Evolutionary conservation across 2,113 vertebrate genomes (phyloP).

Genomic region (Deroptyus accipitrinus): DNA sequence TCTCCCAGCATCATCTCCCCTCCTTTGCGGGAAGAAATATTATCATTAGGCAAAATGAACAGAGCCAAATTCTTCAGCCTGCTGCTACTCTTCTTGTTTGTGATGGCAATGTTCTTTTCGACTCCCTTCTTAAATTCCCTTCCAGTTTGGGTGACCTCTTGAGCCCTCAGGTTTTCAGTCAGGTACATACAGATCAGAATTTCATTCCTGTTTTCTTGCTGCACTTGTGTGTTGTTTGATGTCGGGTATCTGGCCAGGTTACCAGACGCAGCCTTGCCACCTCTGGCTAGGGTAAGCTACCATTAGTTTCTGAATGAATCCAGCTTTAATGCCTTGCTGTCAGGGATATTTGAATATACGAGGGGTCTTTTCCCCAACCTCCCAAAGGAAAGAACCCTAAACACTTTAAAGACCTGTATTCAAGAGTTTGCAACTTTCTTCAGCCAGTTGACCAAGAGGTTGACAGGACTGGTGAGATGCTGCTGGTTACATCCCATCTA

Average conservation of each 20-base stretch:
- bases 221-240: neutral
- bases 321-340: neutral
- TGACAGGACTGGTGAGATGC: neutral
- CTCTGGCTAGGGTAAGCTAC: neutral
- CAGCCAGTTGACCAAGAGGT: neutral
- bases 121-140: neutral
- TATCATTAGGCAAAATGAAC: neutral
- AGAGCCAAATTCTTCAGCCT: neutral
- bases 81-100: neutral
- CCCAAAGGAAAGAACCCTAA: neutral
- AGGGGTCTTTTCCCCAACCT: neutral
- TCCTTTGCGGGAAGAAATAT: neutral
- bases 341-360: neutral
- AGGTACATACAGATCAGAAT: neutral
- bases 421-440: neutral
- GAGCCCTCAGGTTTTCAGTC: neutral
- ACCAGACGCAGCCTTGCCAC: neutral
- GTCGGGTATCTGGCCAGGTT: neutral
- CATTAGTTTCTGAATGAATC: neutral
- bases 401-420: accelerated
- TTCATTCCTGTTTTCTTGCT: neutral
- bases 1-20: neutral
- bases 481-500: neutral
- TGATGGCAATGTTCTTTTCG: neutral
- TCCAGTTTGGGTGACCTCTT: neutral